Evolutionary conservation across 2,797 vertebrate species (phyloP).

Genomic region (Sebastes minor): DNA sequence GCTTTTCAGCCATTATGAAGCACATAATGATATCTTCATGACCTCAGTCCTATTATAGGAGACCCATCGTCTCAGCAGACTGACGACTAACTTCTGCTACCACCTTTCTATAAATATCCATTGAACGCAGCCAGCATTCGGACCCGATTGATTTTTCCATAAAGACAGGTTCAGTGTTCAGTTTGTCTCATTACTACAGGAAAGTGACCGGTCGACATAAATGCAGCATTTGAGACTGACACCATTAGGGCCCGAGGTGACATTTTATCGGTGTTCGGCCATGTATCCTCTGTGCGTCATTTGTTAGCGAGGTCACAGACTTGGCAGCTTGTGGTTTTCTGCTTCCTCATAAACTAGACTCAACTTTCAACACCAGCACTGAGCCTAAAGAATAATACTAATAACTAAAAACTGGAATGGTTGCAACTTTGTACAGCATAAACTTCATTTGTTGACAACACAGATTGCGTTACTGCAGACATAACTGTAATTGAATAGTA

Average conservation of each 20-base stretch:
- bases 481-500: not conserved
- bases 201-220: not conserved
- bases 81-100: conserved; percentile 48
- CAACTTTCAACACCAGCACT: not conserved
- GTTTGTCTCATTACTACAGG: not conserved
- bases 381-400: not conserved
- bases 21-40: conserved; percentile 38
- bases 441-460: not conserved
- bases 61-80: conserved; percentile 42
- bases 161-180: not conserved
- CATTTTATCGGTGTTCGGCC: conserved; percentile 13
- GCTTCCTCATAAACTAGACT: conserved; percentile 32
- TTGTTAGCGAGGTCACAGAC: conserved; percentile 11
- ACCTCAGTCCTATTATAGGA: conserved; percentile 56
- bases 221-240: not conserved
- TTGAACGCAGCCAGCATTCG: not conserved
- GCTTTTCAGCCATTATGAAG: conserved; percentile 33
- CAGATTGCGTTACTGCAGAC: not conserved
- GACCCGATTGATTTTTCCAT: not conserved
- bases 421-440: not conserved
- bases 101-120: conserved; percentile 54
- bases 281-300: not conserved
- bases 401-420: not conserved
- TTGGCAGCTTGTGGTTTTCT: conserved; percentile 6
- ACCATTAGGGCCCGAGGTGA: conserved; percentile 6